Base-by-base conservation (phyloP, 2,888 invertebrate genomes). In the Limnephilus lunatus region DNA sequence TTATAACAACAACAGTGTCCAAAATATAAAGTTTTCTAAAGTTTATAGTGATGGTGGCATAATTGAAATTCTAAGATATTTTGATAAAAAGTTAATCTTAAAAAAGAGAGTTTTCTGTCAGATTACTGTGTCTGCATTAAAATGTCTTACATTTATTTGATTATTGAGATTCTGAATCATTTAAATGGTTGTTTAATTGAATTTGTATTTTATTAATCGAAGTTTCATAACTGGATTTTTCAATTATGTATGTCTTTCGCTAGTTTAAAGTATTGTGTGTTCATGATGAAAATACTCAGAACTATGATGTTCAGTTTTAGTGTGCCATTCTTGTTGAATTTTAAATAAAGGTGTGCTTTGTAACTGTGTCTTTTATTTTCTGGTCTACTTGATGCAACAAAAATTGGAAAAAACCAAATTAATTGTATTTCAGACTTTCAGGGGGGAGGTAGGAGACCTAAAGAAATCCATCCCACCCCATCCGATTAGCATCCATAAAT, bases 211-310 rank as follows among this genome's bases (percentile, higher is more conserved):
- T 68, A 68, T 7, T n/a, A n/a, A n/a, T n/a, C n/a, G 7, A 68
- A 53, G 19, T 19, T 53, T 53, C 19, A 25, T 7, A 68, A 25
- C 25, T 68, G 68, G n/a, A 68, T 9, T 25, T 68, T 25, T 68
- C 25, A n/a, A 68, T 68, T 68, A 68, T n/a, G n/a, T n/a, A n/a
- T 25, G 68, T 25, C 68, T 9, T 9, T 68, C 25, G 25, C 68
- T 68, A n/a, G 25, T 68, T 25, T 68, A n/a, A 7, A 68, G 68
- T 68, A 68, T 68, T 68, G 68, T 88, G 68, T 88, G 35, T 32
- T 31, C 88, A 88, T 88, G 35, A 25, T 80, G 80, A 53, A 88
- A 88, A 88, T 88, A 88, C 88, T 88, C 80, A 88, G 88, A 88
- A 88, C 88, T 48, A 31, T 85, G 85, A 5, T 88, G 88, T 88